These are phyloP conservation scores for Copidosoma aretas DNA, from an alignment of 2,888 invertebrate genomes.

Conservation along the genomic window DNA sequence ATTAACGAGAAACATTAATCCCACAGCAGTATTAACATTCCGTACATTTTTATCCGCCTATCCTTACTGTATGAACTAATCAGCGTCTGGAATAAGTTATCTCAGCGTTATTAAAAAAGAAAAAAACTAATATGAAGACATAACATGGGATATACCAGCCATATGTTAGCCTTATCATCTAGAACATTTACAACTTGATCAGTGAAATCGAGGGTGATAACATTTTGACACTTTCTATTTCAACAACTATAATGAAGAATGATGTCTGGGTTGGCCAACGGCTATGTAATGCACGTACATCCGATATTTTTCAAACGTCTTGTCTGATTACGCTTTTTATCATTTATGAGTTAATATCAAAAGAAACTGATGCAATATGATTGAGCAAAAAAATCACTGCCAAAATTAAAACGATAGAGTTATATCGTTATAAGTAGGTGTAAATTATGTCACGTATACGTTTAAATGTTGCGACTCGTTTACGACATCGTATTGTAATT, in stretches of 20 bases:
- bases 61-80: background rate
- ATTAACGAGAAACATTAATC: no score
- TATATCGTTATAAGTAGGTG: background rate
- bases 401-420: background rate
- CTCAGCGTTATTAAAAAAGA: background rate
- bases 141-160: background rate
- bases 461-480: no score
- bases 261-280: background rate
- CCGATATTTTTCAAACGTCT: background rate
- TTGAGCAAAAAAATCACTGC: background rate
- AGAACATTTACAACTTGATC: background rate
- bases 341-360: no score
- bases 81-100: background rate
- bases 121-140: background rate
- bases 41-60: background rate
- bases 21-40: no score
- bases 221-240: background rate
- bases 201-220: background rate
- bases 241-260: background rate
- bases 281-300: background rate
- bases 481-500: background rate
- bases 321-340: no score
- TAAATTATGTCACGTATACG: no score
- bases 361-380: no score
- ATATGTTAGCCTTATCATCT: background rate